Base-by-base conservation (phyloP, 2,797 vertebrate species). In the Odontamblyopus lacepedii region DNA sequence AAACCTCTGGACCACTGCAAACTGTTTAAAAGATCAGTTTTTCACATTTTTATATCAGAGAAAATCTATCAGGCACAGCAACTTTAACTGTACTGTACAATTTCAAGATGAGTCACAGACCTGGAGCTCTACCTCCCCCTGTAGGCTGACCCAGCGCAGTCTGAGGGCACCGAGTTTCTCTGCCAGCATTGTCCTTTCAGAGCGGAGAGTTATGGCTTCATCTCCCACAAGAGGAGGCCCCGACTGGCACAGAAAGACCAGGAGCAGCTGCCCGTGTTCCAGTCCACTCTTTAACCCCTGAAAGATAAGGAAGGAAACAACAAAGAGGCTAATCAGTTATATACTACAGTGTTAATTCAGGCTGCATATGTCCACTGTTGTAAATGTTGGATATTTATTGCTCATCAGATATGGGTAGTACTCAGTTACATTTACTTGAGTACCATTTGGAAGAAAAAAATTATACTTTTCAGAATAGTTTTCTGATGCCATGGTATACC, bases 181-280 rank as follows among this genome's bases (percentile, higher is more conserved):
- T 0, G 96, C 94, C 70, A 96, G 95, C 35, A 84, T 75, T 0
- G 93, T 95, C 13, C 85, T 90, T 15, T 97, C 90, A 0, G 91
- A 92, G 1, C 89, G 78, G 12, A 60, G 19, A 48, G 94, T 86
- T 1, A 91, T 90, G 27, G 69, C 4, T 6, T 96, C 92, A 0
- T 88, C 90, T 44, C 80, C 91, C 51, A 87, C 88, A 68, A 89
- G 90, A 83, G 92, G 95, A 74, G 95, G 92, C 23, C 94, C 83
- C 0, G 95, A 94, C 90, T 97, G 95, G 86, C 95, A 96, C 77
- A 99, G 93, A 78, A 93, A 95, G 70, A 98, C 95, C 0, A 97
- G 90, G 6, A 93, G 87, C 73, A 92, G 92, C 75, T 97, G 95
- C 53, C 93, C 94, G 0, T 90, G 93, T 82, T 83, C 88, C 88